Base-by-base conservation (phyloP, 1,140 invertebrate species). In the Drosophila burlai region DNA sequence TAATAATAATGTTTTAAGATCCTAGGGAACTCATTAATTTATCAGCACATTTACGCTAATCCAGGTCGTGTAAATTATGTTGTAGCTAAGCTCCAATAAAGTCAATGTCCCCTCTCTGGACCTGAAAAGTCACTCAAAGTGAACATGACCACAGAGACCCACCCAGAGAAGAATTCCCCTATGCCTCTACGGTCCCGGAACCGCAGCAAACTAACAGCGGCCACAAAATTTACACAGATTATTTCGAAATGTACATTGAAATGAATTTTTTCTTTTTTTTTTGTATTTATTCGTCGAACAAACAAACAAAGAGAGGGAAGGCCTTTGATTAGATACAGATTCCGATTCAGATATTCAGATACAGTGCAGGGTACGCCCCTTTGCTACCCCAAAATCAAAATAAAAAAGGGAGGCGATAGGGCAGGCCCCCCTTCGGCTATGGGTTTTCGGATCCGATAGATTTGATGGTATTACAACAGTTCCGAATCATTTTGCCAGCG, bases 211-310 rank as follows among this genome's bases (percentile, higher is more conserved):
- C 29, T 18, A 78, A 73, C 54, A 68, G 38, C 60, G 55, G 52
- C 59, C 65, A 82, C 54, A 87, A 61, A 76, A 80, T 63, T 82
- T 76, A 82, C 79, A 85, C 63, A 82, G 65, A 76, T 69, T 47
- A 84, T 87, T 89, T 81, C 73, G 83, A 89, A 89, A 87, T 89
- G 76, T 78, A 87, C 84, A 87, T 87, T 77, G 73, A 77, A 86
- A 73, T 89, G 67, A 73, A 73, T 83, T 76, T 76, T 75, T 68
- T n/a, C 26, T 72, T 73, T 66, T 83, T 81, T 75, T 24, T 24
- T 24, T 24, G 3, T 79, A 82, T 83, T 84, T 84, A 81, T 78
- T 74, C 38, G 38, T 49, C 62, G 65, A 66, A 65, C 63, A 68
- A 68, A 45, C 63, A 69, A 68, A 36, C 46, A n/a, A n/a, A 49